Base-by-base conservation (phyloP, 2,797 vertebrate species). In the Myotis pilosus region DNA sequence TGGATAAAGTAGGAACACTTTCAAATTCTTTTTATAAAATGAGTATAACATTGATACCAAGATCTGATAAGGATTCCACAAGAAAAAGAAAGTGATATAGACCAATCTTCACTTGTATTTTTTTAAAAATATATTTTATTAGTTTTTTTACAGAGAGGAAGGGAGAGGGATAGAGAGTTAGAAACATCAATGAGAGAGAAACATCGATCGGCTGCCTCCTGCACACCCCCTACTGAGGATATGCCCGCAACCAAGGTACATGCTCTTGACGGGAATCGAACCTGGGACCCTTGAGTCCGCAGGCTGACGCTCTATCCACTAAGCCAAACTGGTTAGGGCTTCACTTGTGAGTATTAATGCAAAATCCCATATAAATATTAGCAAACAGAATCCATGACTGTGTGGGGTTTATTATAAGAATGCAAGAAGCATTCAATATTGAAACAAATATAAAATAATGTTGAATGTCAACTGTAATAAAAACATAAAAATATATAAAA, bases 321-420 rank as follows among this genome's bases (percentile, higher is more conserved):
- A 5, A 38, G 38, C 38, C 38, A 38, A 38, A 38, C 38, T 6
- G 5, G 38, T 38, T 38, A 38, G 38, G 38, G 38, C 5, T 38
- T 38, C 38, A 38, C 38, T 38, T 38, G 38, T 6, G 25, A 91
- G 57, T 88, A 91, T n/a, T 6, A n/a, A 68, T 55, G 15, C 36
- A 91, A 87, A 92, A 41, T 82, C 33, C 23, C 85, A 94, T 91
- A 93, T 88, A 76, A 92, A 81, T 81, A 81, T 81, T 49, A 89
- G 53, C 60, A 89, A 76, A 81, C 8, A 60, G n/a, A 87, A 88
- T 33, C 47, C 25, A 89, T n/a, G 71, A 79, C 64, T 95, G 22
- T 79, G 64, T 88, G 41, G 62, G 16, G n/a, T 81, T 90, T 94
- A 81, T 76, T 94, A 66, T n/a, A 88, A 28, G 20, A 80, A 91